Conservation (phyloP, 2,113 vertebrate genomes). For the Chiloscyllium plagiosum region DNA sequence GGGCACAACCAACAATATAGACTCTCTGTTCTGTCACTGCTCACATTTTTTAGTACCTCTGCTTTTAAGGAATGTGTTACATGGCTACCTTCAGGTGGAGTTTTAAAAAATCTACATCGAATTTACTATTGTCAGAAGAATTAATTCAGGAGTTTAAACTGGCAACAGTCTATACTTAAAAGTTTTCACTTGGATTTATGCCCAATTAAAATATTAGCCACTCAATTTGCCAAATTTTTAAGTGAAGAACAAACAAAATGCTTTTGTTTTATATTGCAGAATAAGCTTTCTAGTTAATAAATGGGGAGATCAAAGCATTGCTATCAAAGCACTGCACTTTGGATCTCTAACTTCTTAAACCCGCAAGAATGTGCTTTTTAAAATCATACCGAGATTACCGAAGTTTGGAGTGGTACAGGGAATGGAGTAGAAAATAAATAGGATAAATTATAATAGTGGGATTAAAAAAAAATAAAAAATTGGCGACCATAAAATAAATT, state of each 20-base stretch:
- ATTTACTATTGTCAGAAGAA: neutral
- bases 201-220: neutral
- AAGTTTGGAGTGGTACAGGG: neutral
- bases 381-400: neutral
- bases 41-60: neutral
- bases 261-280: neutral
- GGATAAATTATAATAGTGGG: neutral
- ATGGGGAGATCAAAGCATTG: neutral
- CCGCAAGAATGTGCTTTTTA: neutral
- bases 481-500: conserved; percentile 10
- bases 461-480: neutral
- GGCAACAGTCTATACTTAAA: neutral
- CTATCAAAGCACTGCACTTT: neutral
- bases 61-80: neutral
- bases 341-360: neutral
- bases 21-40: neutral
- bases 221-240: neutral
- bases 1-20: neutral
- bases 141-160: neutral
- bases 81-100: neutral
- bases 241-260: neutral
- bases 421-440: neutral
- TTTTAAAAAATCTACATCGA: neutral
- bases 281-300: neutral
- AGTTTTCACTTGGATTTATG: neutral